Evolutionary conservation across 2,888 invertebrate genomes (phyloP).

Genomic region (Ligdia adustata): DNA sequence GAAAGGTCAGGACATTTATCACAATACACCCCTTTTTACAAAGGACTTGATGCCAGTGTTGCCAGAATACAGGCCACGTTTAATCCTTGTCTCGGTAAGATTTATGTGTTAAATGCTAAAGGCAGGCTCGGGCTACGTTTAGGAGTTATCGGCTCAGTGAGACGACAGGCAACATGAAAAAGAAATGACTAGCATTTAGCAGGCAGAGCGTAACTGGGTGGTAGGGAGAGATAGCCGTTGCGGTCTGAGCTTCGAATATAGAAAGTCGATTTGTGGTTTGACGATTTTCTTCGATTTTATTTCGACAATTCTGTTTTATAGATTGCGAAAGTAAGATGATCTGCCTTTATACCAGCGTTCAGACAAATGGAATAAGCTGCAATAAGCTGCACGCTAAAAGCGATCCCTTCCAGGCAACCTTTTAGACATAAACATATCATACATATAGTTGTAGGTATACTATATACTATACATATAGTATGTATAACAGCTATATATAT

Average conservation of each 20-base stretch:
- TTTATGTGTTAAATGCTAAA: constrained; percentile 37
- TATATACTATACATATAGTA: no score
- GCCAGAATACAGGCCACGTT: constrained; percentile 39
- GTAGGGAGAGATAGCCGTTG: constrained; percentile 19
- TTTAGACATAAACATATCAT: no score
- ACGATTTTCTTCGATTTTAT: constrained; percentile 4
- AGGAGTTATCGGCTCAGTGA: constrained; percentile 38
- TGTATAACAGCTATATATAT: no score
- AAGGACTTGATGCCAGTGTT: constrained; percentile 17
- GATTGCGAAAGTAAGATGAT: no score
- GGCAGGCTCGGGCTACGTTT: constrained; percentile 34
- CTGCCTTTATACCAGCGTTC: no score
- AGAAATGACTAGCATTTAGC: constrained; percentile 36
- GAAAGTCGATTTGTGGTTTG: constrained; percentile 20
- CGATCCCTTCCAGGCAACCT: no score
- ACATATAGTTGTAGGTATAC: no score
- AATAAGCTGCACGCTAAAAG: no score
- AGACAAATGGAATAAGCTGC: no score
- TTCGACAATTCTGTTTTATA: no score
- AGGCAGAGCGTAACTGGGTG: constrained; percentile 30
- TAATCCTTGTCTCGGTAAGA: constrained; percentile 35
- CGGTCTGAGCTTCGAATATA: constrained; percentile 14
- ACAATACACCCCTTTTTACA: constrained; percentile 23
- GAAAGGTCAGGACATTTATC: constrained; percentile 28
- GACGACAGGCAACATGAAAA: constrained; percentile 36